phyloP scores from a whole-genome alignment of 2,113 vertebrate genomes.

The Ifrita kowaldi region DNA sequence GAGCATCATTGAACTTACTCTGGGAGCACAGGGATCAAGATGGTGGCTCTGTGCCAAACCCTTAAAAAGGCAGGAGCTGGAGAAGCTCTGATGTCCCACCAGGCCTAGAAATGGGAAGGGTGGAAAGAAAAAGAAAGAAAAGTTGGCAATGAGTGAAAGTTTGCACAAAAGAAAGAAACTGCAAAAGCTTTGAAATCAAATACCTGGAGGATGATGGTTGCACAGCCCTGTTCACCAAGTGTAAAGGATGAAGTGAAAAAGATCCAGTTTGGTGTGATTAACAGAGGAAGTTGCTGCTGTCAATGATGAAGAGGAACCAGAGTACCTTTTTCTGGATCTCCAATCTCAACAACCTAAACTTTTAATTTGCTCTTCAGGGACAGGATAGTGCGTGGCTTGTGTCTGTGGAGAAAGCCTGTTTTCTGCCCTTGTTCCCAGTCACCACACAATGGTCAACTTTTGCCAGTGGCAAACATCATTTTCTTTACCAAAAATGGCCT shows the following conservation, averaged over 20 bases:
- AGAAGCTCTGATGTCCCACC: background rate
- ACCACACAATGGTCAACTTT: rapidly evolving
- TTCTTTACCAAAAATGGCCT: background rate
- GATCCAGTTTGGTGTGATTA: background rate
- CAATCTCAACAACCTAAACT: background rate
- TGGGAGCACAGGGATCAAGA: background rate
- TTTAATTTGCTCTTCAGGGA: background rate
- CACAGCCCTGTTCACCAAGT: background rate
- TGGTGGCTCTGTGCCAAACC: background rate
- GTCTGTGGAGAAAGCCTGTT: background rate
- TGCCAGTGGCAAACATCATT: background rate
- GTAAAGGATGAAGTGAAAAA: background rate
- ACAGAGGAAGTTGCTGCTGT: background rate
- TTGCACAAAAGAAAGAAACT: background rate
- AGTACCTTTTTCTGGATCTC: background rate
- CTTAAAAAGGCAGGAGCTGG: background rate
- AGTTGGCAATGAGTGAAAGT: background rate
- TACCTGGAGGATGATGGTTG: background rate
- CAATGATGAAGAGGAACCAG: background rate
- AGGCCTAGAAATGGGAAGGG: background rate
- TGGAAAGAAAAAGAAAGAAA: background rate
- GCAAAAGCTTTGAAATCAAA: background rate
- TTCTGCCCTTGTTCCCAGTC: background rate
- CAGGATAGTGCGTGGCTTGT: background rate
- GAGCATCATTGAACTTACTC: background rate